Percentiles rank a stretch among this genome's conserved stretches.
Evolutionary conservation across 2,888 invertebrate species (phyloP).

Genomic region (Ditula angustiorana): DNA sequence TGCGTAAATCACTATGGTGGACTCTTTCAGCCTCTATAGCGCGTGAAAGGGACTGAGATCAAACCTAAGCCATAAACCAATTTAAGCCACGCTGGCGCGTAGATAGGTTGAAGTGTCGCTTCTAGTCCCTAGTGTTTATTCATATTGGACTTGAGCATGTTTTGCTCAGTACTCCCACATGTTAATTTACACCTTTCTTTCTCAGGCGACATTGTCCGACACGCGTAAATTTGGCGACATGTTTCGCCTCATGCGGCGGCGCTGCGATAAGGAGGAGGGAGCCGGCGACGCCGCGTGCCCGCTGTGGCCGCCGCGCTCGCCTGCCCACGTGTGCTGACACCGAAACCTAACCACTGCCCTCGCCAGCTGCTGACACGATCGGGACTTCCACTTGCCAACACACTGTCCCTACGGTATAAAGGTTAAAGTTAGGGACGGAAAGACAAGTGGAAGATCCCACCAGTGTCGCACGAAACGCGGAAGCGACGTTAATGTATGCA

Average conservation of each 20-base stretch:
- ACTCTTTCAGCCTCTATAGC: too few species aligned
- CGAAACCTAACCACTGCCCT: neutral
- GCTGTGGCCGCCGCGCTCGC: constrained; percentile 59
- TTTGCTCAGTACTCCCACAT: too few species aligned
- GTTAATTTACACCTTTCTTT: constrained; percentile 16
- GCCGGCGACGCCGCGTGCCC: constrained; percentile 60
- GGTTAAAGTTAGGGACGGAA: neutral
- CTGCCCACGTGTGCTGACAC: constrained; percentile 56
- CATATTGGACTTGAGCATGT: too few species aligned
- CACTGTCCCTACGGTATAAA: neutral
- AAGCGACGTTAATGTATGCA: neutral
- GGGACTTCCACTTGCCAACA: too few species aligned
- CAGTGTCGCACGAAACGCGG: neutral
- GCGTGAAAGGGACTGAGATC: too few species aligned
- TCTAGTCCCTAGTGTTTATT: too few species aligned
- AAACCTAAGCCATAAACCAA: too few species aligned
- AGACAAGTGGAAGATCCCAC: neutral
- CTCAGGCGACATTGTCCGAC: constrained; percentile 73
- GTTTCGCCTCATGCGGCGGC: constrained; percentile 55
- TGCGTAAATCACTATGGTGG: too few species aligned
- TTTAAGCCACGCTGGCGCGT: too few species aligned
- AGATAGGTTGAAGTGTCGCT: too few species aligned
- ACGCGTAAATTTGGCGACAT: constrained; percentile 60
- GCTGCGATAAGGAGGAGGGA: constrained; percentile 58
- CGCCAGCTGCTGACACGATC: neutral